These are phyloP conservation scores for Penaeus monodon DNA, from an alignment of 2,888 invertebrate species.

Conservation along the genomic window DNA sequence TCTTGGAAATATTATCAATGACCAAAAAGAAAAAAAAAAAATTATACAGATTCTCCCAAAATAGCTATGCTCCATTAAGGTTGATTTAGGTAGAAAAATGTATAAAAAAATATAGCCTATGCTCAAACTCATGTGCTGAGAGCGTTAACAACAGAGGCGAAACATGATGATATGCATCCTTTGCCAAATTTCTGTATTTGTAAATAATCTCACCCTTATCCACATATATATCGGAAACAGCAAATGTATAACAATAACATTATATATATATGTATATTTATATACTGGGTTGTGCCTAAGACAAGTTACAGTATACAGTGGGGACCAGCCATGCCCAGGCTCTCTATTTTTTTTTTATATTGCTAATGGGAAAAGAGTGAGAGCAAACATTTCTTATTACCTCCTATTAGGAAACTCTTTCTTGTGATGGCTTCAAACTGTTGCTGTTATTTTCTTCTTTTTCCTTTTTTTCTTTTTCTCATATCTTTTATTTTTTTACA, in stretches of 20 bases:
- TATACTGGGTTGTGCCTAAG: slow-evolving; percentile 54
- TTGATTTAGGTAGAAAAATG: slow-evolving; percentile 59
- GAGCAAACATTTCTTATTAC: neutral
- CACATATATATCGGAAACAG: slow-evolving; percentile 38
- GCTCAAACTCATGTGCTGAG: slow-evolving; percentile 46
- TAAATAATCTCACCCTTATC: slow-evolving; percentile 51
- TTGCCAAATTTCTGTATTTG: slow-evolving; percentile 45
- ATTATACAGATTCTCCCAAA: slow-evolving; percentile 40
- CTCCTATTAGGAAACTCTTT: too few relatives aligned
- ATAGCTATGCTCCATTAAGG: slow-evolving; percentile 55
- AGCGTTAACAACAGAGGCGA: slow-evolving; percentile 54
- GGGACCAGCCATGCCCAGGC: slow-evolving; percentile 38
- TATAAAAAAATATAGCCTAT: slow-evolving; percentile 60
- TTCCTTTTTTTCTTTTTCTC: too few relatives aligned
- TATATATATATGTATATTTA: slow-evolving; percentile 47
- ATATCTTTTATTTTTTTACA: too few relatives aligned
- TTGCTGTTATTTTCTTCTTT: too few relatives aligned
- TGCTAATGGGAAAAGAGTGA: slow-evolving; percentile 22
- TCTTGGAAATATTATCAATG: too few relatives aligned
- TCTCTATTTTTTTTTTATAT: slow-evolving; percentile 18
- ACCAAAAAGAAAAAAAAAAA: too few relatives aligned
- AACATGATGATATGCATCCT: slow-evolving; percentile 58
- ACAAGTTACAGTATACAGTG: slow-evolving; percentile 57
- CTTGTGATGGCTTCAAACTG: too few relatives aligned
- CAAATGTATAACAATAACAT: slow-evolving; percentile 48